Evolutionary conservation across 2,113 vertebrate species (phyloP), one percentile per base, ranked within the genome.

Genomic region (Pollachius pollachius): DNA sequence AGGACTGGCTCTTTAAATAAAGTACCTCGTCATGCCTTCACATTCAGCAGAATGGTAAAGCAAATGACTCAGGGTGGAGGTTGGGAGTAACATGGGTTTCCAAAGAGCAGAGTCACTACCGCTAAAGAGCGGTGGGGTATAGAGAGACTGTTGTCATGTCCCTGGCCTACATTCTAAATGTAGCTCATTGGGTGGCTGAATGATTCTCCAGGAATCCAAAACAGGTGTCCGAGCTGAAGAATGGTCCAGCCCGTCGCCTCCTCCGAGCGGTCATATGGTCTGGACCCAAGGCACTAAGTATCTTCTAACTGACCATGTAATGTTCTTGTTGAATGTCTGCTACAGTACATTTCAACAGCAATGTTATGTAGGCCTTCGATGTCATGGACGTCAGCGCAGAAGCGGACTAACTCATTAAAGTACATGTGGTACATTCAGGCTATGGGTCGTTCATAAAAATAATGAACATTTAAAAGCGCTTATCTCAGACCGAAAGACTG

Each of bases 161-260:
- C 85, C 71, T 70, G 73, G 73, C 80, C 82, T 75, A 69, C 66
- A 76, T 57, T 86, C 89, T 91, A 91, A 89, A 88, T 85, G 27
- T 70, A 70, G 83, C 87, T 72, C 70, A 61, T 13, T 77, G 73
- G 60, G 67, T 17, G 74, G 72, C 75, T 79, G 81, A 85, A 72
- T 54, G 74, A 81, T 77, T 78, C 82, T 85, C 64, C 67, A 81
- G 81, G 88, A 86, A 90, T 90, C 76, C 84, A 64, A 80, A 85
- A 89, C 92, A 92, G 90, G 89, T 90, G 91, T 72, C 58, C 65
- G 41, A 70, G 81, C 76, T 82, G 70, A 68, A 86, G 74, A 71
- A 76, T 79, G 78, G 17, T 34, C 30, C 30, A 34, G 30, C 41
- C 11, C 41, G 41, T 48, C 41, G 12, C 41, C 41, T 12, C 8